These are phyloP conservation scores for Erinaceus europaeus DNA, from an alignment of 2,113 vertebrate genomes.

Conservation along the genomic window DNA sequence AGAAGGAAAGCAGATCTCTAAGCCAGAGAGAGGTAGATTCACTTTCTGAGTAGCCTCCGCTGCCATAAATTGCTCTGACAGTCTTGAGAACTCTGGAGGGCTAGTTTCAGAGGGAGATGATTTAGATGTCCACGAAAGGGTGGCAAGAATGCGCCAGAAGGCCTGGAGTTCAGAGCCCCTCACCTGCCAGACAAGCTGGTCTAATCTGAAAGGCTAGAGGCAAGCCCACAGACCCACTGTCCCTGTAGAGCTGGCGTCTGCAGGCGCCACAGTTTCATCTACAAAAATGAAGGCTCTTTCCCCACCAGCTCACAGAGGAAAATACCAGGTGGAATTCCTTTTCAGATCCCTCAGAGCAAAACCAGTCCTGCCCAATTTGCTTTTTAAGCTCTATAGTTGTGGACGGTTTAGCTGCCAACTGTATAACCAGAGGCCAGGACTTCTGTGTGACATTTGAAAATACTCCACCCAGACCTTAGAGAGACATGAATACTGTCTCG, in stretches of 20 bases:
- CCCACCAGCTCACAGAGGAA: neutral
- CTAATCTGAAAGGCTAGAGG: neutral
- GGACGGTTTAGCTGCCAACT: conserved; percentile 28
- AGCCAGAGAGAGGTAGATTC: neutral
- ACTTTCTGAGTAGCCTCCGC: neutral
- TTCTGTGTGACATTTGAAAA: conserved; percentile 44
- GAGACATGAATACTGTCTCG: conserved; percentile 47
- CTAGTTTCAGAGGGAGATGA: conserved; percentile 45
- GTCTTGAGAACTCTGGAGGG: neutral
- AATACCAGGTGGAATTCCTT: neutral
- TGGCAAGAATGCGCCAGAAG: conserved; percentile 12
- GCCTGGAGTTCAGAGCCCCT: conserved; percentile 7
- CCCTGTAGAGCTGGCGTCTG: neutral
- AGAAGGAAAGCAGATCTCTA: neutral
- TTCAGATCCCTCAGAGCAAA: neutral
- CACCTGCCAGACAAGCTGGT: neutral
- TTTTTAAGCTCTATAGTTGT: conserved; percentile 7
- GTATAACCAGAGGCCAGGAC: conserved; percentile 3
- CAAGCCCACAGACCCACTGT: conserved; percentile 9
- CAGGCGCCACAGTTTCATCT: neutral
- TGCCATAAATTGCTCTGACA: neutral
- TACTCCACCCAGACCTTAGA: conserved; percentile 51
- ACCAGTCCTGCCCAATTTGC: conserved; percentile 24
- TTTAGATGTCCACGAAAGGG: conserved; percentile 10
- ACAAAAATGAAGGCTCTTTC: neutral